Evolutionary conservation across 2,113 vertebrate genomes (phyloP).

Genomic region (Mus pahari): DNA sequence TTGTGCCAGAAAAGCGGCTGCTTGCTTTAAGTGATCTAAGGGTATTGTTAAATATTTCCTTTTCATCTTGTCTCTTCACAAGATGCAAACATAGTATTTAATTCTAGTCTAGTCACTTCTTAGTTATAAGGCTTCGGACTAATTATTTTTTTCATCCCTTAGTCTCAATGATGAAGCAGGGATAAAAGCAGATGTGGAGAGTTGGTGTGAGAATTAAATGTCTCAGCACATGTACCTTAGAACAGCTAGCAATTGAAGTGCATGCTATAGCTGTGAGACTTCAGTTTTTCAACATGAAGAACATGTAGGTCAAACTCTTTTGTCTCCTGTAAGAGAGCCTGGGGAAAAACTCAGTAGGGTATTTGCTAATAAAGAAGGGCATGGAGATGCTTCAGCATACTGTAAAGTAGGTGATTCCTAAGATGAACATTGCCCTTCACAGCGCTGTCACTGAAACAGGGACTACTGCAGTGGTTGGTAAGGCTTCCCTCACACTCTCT

Average conservation of each 20-base stretch:
- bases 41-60: constrained; percentile 47
- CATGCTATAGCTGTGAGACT: not conserved
- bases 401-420: not conserved
- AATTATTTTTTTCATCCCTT: not conserved
- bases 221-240: not conserved
- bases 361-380: constrained; percentile 14
- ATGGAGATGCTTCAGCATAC: constrained; percentile 43
- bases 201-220: constrained; percentile 20
- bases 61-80: constrained; percentile 17
- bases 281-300: not conserved
- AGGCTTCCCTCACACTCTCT: constrained; percentile 26
- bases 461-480: not conserved
- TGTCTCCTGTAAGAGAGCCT: not conserved
- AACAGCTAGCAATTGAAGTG: not conserved
- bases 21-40: constrained; percentile 34
- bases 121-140: not conserved
- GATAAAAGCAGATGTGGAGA: not conserved
- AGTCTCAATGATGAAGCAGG: constrained; percentile 11
- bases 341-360: constrained; percentile 3
- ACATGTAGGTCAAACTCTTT: not conserved
- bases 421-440: constrained; percentile 17
- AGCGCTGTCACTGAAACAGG: constrained; percentile 22
- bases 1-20: constrained; percentile 34
- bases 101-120: constrained; percentile 11
- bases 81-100: constrained; percentile 35